These are phyloP conservation scores for Colostygia pectinataria DNA, from an alignment of 2,888 invertebrate genomes.

Conservation along the genomic window DNA sequence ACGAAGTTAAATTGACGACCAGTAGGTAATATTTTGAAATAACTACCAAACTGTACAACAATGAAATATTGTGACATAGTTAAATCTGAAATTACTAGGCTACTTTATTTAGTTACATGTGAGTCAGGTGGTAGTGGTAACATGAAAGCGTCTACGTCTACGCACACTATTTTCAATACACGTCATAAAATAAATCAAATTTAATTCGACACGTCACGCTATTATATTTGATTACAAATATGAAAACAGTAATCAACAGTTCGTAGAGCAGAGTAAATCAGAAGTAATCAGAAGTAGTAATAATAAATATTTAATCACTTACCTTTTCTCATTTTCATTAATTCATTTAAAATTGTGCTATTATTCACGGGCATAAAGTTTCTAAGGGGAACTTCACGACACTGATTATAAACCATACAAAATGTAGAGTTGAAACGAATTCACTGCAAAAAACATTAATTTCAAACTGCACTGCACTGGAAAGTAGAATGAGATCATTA, in stretches of 20 bases:
- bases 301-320: constrained; percentile 2
- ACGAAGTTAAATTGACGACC: neutral
- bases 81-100: too few species aligned
- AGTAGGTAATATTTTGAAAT: neutral
- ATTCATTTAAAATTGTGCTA: neutral
- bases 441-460: constrained; percentile 4
- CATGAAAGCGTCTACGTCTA: neutral
- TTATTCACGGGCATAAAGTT: neutral
- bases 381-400: constrained; percentile 6
- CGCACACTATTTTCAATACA: too few species aligned
- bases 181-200: neutral
- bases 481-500: constrained; percentile 23
- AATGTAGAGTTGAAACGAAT: constrained; percentile 1
- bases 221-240: neutral
- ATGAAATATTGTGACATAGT: too few species aligned
- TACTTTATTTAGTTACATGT: too few species aligned
- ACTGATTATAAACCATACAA: constrained; percentile 2
- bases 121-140: too few species aligned
- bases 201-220: neutral
- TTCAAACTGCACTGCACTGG: constrained; percentile 16
- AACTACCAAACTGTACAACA: too few species aligned
- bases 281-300: too few species aligned
- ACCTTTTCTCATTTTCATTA: too few species aligned
- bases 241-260: neutral
- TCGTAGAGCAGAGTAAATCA: neutral